Conservation (phyloP, 2,888 invertebrate species). For the Oscheius onirici region DNA sequence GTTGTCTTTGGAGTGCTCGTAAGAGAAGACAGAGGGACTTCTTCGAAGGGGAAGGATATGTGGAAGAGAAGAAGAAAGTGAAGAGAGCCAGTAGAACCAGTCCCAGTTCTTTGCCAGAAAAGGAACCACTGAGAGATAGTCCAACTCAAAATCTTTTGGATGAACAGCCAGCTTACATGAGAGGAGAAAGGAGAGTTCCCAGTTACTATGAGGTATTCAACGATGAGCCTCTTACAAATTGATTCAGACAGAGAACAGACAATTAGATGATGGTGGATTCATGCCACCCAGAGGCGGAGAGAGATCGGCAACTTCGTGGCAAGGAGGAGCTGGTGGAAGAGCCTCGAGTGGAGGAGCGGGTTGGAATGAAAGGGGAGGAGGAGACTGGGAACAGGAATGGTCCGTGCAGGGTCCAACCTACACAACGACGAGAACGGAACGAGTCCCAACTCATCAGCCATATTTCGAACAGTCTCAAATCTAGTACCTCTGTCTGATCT, state of each 20-base stretch:
- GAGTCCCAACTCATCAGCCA: neutral
- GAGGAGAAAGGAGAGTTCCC: slow-evolving; percentile 7
- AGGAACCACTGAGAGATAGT: slow-evolving; percentile 27
- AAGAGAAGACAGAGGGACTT: slow-evolving; percentile 48
- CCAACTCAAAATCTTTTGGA: slow-evolving; percentile 6
- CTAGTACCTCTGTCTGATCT: neutral
- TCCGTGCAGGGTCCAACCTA: slow-evolving; percentile 1
- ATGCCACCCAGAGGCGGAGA: slow-evolving; percentile 11
- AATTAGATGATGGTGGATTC: slow-evolving; percentile 2
- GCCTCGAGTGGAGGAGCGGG: neutral
- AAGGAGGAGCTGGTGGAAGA: slow-evolving; percentile 33
- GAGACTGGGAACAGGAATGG: slow-evolving; percentile 24
- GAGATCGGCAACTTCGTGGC: slow-evolving; percentile 1
- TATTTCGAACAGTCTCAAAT: slow-evolving; percentile 9
- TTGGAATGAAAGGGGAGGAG: neutral
- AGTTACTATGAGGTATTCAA: slow-evolving; percentile 10
- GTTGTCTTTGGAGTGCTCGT: slow-evolving; percentile 47
- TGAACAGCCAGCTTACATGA: slow-evolving; percentile 23
- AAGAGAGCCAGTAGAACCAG: slow-evolving; percentile 15
- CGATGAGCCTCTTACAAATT: neutral
- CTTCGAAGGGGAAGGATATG: slow-evolving; percentile 18
- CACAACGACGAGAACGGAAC: neutral
- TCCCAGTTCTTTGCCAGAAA: slow-evolving; percentile 29
- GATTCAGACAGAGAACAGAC: slow-evolving; percentile 16
- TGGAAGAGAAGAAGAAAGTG: slow-evolving; percentile 27